Base-by-base conservation (phyloP, 2,113 vertebrate genomes). In the Corythoichthys intestinalis region DNA sequence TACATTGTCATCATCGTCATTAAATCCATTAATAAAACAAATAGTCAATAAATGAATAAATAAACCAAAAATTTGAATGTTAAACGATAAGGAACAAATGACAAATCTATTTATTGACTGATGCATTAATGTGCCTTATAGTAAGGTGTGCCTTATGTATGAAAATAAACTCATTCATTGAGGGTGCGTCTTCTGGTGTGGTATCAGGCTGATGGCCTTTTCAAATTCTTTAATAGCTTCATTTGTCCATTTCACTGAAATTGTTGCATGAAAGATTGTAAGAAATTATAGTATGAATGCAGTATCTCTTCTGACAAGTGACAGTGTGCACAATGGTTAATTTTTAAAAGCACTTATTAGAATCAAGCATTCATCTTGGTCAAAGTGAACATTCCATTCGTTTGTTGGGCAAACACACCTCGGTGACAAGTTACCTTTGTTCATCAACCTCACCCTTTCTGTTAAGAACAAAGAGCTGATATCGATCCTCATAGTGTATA, bases 381-480 rank as follows among this genome's bases (percentile, higher is more conserved):
- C 2, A 35, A 17, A 66, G 8, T 53, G 48, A 66, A 14, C 65
- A 58, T 68, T 28, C 15, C 38, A 20, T 69, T 64, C 15, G 44
- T 12, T 6, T 4, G 37, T 61, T 48, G 66, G n/a, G 67, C 65
- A 75, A 62, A 74, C 34, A 69, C n/a, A 63, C 64, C 39, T 75
- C 56, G 38, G 62, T 66, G 65, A 66, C 53, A 44, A 17, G 20
- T 15, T 66, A 10, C 53, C 64, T 58, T n/a, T 28, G 71, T 69
- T 75, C 58, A 57, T 72, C 64, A 70, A 70, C 28, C 20, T 17
- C 1, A 50, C 10, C 39, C 35, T 69, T 11, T 68, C 20, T 46
- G 39, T 44, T 59, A n/a, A 59, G 56, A 75, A 66, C 66, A 82
- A 68, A 69, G 54, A 65, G 11, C 57, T 78, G 14, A 2, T 57